Evolutionary conservation across 2,888 invertebrate genomes (phyloP), one percentile per base, ranked within the genome.

Genomic region (Caenorhabditis panamensis): DNA sequence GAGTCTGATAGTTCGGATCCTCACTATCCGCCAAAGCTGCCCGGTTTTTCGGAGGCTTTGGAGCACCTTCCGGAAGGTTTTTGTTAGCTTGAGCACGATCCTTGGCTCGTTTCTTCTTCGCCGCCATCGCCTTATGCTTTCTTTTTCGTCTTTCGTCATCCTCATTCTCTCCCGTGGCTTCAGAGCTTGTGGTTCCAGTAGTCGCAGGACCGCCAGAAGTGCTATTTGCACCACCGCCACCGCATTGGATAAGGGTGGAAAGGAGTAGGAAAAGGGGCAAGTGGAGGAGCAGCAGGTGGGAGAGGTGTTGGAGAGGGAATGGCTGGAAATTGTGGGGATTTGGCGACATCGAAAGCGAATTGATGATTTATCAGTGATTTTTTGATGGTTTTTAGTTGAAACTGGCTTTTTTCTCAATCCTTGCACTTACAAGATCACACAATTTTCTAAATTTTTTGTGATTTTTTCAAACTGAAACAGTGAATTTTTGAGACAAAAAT

Each of bases 1-100:
- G 49, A 13, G 72, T 72, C 58, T 72, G 56, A 31, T 56, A 56
- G 20, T 56, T 31, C 9, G 56, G 56, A 56, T 56, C 56, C 36
- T 36, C 13, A 20, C 36, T 36, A 9, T n/a, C 36, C 1, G 36
- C 56, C 36, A 36, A 13, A 6, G 54, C 71, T 22, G 59, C 71
- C 1, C 69, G 26, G 44, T 71, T 71, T 20, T 71, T 61, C 24
- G 68, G 68, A 26, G 71, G 79, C 54, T 66, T 66, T 13, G 79
- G 79, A 22, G 56, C 73, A 31, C 79, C 79, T 0, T 24, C 54
- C 6, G 62, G 56, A 20, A 56, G 6, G 13, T 72, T 72, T 28
- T 41, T 41, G 18, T 58, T 59, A 6, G 20, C 51, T n/a, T 59
- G 58, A 0, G 20, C 13, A 11, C 31, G 58, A 3, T 58, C 11